Conservation (phyloP, 2,888 invertebrate genomes). For the Cosmia pyralina region DNA sequence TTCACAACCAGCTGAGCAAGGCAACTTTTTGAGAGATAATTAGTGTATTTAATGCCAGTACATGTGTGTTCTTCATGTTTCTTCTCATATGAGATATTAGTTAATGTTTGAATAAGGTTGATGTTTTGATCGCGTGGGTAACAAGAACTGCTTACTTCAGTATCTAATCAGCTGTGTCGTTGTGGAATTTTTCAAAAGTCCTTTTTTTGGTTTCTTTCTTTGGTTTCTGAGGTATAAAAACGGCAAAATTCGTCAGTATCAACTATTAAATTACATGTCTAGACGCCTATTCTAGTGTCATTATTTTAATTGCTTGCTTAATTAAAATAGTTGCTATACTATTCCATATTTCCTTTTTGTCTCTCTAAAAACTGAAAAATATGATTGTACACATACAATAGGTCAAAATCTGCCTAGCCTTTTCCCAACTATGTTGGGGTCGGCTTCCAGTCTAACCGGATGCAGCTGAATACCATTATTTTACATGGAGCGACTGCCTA, state of each 20-base stretch:
- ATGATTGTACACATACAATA: no score
- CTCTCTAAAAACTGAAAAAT: not conserved
- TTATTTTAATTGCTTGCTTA: no score
- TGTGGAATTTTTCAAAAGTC: not conserved
- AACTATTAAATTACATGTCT: not conserved
- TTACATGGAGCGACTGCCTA: no score
- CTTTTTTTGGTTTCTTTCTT: not conserved
- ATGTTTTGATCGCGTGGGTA: constrained; percentile 12
- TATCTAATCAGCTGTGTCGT: not conserved
- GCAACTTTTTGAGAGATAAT: constrained; percentile 38
- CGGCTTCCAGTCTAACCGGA: no score
- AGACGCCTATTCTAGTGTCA: not conserved
- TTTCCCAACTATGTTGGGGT: no score
- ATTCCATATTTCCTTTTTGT: not conserved
- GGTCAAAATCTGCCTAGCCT: no score
- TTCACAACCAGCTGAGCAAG: constrained; percentile 35
- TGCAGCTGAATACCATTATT: no score
- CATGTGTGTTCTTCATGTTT: constrained; percentile 19
- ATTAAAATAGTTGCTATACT: no score
- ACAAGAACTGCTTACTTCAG: not conserved
- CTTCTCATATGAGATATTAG: constrained; percentile 20
- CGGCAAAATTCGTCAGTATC: not conserved
- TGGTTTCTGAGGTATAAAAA: not conserved
- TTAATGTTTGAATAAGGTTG: constrained; percentile 26
- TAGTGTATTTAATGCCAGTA: constrained; percentile 28